Evolutionary conservation across 2,888 invertebrate genomes (phyloP), one percentile per base, ranked within the genome.

Genomic region (Ophion costatus): DNA sequence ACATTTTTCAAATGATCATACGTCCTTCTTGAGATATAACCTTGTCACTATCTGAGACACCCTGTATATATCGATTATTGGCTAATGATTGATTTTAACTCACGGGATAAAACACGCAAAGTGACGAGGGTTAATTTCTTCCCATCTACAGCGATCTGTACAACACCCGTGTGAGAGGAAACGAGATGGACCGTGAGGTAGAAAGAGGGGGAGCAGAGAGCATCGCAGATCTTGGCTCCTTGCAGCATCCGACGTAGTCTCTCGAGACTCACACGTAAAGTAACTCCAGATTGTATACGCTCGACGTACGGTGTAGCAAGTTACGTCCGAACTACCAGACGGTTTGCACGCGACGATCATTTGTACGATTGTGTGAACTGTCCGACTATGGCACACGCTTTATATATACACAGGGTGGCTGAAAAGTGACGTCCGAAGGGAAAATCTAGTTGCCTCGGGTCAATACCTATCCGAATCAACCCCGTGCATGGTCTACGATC

Each of bases 291-390:
- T 6, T 38, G 38, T 14, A 51, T 51, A 78, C 73, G 73, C 73
- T 71, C 73, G 78, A 82, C 73, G 51, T 78, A 82, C 78, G 82
- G 63, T 82, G 82, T 82, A 82, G 78, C 82, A 74, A 78, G 82
- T 74, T 82, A 78, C 82, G 82, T 82, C 78, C 82, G 82, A 78
- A 78, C 67, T 73, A 78, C 73, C 38, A 59, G 82, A 78, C 82
- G 71, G 11, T 77, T 45, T 69, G 73, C 78, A 78, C 59, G 73
- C 78, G 67, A 38, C 73, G 67, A 59, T 45, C 17, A 45, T 64
- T 17, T 42, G 59, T 70, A 70, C 67, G 78, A 82, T 82, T 82
- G 82, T 78, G 78, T 74, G 51, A 51, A 56, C 56, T 57, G 57
- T 56, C 71, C 10, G 33, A 57, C 71, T n/a, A 71, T 10, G 38